Evolutionary conservation across 1,140 invertebrate species (phyloP).

Genomic region (Euschistus heros): DNA sequence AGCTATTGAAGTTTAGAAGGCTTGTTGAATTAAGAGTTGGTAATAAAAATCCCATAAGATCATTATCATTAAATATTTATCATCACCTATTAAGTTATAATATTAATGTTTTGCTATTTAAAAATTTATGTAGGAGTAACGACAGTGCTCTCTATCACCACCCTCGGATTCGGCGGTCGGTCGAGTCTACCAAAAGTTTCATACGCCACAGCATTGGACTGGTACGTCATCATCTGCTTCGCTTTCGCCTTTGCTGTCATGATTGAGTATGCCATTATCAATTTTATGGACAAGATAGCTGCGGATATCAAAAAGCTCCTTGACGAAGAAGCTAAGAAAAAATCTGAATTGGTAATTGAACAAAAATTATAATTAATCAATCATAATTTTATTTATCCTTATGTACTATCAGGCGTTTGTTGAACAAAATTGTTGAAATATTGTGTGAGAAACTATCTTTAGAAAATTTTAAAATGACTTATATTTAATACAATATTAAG

Average conservation of each 20-base stretch:
- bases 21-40: too few species aligned
- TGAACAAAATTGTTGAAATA: too few species aligned
- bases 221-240: slow-evolving; percentile 49
- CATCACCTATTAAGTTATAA: too few species aligned
- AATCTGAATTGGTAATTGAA: background rate
- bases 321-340: slow-evolving; percentile 26
- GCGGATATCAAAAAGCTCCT: slow-evolving; percentile 33
- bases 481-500: too few species aligned
- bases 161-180: slow-evolving; percentile 46
- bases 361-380: too few species aligned
- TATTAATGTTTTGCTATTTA: background rate
- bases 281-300: slow-evolving; percentile 46
- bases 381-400: too few species aligned
- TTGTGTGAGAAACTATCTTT: too few species aligned
- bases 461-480: too few species aligned
- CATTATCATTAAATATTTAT: too few species aligned
- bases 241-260: slow-evolving; percentile 48
- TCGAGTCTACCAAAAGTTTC: slow-evolving; percentile 46
- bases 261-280: slow-evolving; percentile 49
- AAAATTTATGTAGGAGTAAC: slow-evolving; percentile 39
- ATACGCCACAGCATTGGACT: slow-evolving; percentile 49
- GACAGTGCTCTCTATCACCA: slow-evolving; percentile 49
- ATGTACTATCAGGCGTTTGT: too few species aligned
- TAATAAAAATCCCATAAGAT: too few species aligned
- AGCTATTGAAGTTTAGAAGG: too few species aligned